Percentiles rank a stretch among this genome's conserved stretches.
Conservation (phyloP, 2,888 invertebrate genomes). For the Drosophila testacea region DNA sequence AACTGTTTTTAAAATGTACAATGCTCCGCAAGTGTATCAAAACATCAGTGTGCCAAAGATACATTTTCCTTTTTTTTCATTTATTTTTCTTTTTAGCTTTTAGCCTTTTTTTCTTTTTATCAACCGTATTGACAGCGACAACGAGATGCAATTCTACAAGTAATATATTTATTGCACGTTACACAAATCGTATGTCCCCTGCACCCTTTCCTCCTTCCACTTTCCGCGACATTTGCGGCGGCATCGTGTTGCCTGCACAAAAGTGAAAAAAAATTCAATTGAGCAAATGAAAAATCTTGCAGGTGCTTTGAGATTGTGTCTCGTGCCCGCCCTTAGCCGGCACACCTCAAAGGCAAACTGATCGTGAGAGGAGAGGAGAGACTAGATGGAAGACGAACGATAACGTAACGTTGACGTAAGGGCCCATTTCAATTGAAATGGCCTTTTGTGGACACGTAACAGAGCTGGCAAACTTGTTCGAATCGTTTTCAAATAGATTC, state of each 20-base stretch:
- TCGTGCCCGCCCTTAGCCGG: constrained; percentile 51
- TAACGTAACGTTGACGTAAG: constrained; percentile 72
- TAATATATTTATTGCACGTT: constrained; percentile 70
- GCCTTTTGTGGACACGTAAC: constrained; percentile 47
- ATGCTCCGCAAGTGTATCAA: no score
- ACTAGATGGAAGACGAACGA: constrained; percentile 2
- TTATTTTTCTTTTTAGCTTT: no score
- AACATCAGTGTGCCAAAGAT: no score
- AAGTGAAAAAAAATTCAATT: constrained; percentile 63
- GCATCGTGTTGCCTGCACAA: constrained; percentile 46
- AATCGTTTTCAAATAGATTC: neutral
- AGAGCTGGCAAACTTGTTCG: neutral
- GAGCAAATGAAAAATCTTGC: constrained; percentile 55
- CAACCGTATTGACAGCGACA: constrained; percentile 43
- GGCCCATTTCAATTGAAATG: constrained; percentile 53
- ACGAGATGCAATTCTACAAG: constrained; percentile 68
- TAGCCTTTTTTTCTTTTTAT: constrained; percentile 6
- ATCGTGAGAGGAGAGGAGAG: neutral
- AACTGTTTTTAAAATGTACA: no score
- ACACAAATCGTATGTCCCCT: constrained; percentile 56
- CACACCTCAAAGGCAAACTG: constrained; percentile 55
- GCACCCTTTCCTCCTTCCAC: neutral
- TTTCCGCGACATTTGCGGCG: constrained; percentile 34
- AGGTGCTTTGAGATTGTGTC: constrained; percentile 67
- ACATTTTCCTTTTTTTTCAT: no score